Base-by-base conservation (phyloP, 2,113 vertebrate genomes). In the Cynoglossus semilaevis region DNA sequence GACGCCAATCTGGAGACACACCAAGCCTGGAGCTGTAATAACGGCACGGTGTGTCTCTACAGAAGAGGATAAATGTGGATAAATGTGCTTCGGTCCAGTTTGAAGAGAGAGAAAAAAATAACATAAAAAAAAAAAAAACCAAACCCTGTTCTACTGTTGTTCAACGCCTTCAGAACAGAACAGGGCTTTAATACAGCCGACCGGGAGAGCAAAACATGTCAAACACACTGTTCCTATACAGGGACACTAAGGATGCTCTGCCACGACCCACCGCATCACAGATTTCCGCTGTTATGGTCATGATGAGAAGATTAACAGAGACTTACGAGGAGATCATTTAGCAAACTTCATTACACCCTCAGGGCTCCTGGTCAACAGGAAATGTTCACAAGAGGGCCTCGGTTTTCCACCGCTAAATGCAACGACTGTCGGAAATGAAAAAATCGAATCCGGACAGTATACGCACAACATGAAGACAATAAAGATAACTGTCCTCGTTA, bases 401-500 rank as follows among this genome's bases (percentile, higher is more conserved):
- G 19, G 12, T 63, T 62, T 67, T 63, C 41, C 40, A 41, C 17
- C 37, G 6, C 41, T 59, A 19, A 36, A 38, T 18, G 10, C 34
- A 49, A 40, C 48, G 57, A 35, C 47, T 17, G 29, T 67, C 34
- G 58, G 77, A 81, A 86, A 77, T 77, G 52, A 79, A 72, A n/a
- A 49, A 46, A 54, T 47, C 16, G 60, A 45, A 64, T 59, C 37
- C 63, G 48, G 9, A 59, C 12, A 36, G 40, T 45, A 54, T 54
- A 40, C 41, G 46, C 52, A n/a, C n/a, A 48, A 43, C 16, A 58
- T 15, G 54, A 74, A 46, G 12, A 9, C 57, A 73, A 83, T 81
- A 79, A 79, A 80, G 72, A 72, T 77, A 76, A 55, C 44, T 18
- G 29, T 67, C 73, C 45, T 55, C 43, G 6, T 58, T 61, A 77